Percentiles rank a stretch among this genome's conserved stretches.
phyloP scores from a whole-genome alignment of 1,140 invertebrate species.

The Psilanteris sp. region DNA sequence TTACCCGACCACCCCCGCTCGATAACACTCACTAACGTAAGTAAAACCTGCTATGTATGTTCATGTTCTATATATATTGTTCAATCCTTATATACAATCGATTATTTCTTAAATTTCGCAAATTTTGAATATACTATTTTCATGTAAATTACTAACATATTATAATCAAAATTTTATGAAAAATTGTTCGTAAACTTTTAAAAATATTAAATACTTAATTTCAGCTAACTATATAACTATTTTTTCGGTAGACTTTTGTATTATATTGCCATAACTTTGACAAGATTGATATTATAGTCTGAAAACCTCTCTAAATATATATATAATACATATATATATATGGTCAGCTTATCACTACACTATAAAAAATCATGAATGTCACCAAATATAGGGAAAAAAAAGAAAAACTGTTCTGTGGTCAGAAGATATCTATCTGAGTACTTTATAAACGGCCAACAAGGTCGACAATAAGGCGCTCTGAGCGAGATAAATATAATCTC shows the following conservation, averaged over 20 bases:
- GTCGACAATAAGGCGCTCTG: constrained; percentile 49
- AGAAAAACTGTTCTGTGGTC: constrained; percentile 56
- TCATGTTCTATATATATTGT: no score
- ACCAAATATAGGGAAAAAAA: constrained; percentile 34
- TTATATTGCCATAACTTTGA: constrained; percentile 5
- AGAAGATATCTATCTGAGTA: constrained; percentile 60
- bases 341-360: constrained; percentile 54
- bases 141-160: no score
- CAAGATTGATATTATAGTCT: constrained; percentile 34
- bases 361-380: constrained; percentile 65
- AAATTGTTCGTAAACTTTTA: no score
- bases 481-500: constrained; percentile 55
- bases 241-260: no score
- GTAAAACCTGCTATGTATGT: constrained; percentile 31
- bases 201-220: no score
- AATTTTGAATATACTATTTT: no score
- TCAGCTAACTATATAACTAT: no score
- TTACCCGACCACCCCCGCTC: constrained; percentile 75
- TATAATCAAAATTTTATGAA: no score
- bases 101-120: no score
- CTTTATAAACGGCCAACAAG: constrained; percentile 66
- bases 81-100: no score
- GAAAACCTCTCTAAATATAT: no score
- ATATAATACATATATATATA: neutral
- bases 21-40: constrained; percentile 73